Evolutionary conservation across 2,113 vertebrate species (phyloP).

Genomic region (Perca schrenkii): DNA sequence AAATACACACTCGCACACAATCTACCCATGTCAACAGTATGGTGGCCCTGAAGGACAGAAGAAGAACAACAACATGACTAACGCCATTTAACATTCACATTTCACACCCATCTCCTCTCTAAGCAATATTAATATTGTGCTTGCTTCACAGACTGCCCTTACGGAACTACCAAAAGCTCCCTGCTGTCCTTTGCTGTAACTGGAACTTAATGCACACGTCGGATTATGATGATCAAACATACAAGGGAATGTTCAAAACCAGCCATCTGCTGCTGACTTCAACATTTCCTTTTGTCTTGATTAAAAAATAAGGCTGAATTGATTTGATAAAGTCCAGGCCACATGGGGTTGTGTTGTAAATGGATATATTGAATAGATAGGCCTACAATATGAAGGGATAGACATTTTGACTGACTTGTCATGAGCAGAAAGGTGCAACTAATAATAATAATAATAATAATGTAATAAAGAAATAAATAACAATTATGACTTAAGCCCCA

Average conservation of each 20-base stretch:
- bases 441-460: too few species aligned
- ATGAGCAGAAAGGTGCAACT: not conserved
- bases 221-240: slow-evolving; percentile 17
- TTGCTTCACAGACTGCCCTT: not conserved
- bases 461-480: too few species aligned
- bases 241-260: not conserved
- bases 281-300: not conserved
- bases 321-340: not conserved
- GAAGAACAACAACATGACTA: not conserved
- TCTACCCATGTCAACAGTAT: not conserved
- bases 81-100: not conserved
- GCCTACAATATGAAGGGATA: not conserved
- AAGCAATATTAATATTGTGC: not conserved
- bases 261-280: slow-evolving; percentile 9
- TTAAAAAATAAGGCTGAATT: not conserved
- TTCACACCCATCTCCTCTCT: not conserved
- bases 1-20: not conserved
- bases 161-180: slow-evolving; percentile 9
- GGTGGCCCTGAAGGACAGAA: too few species aligned
- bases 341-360: not conserved
- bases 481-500: too few species aligned
- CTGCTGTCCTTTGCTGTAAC: not conserved
- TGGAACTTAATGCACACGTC: not conserved
- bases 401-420: not conserved
- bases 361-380: not conserved